phyloP scores from a whole-genome alignment of 92 coral and sea anemone genomes.

The Bergia puertoricense region DNA sequence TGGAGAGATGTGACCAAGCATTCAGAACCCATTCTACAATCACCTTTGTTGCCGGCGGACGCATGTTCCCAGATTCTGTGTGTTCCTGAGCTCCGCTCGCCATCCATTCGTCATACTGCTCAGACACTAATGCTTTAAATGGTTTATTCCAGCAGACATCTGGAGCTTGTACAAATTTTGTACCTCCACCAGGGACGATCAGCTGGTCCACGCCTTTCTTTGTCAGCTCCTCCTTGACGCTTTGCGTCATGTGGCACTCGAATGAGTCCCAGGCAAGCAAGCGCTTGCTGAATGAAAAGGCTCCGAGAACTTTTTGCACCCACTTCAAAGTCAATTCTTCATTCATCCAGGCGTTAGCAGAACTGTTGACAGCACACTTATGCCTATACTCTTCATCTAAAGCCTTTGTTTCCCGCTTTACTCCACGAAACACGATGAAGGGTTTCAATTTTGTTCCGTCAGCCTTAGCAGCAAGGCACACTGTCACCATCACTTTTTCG shows the following conservation, averaged over 20 bases:
- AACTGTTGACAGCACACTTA: constrained; percentile 41
- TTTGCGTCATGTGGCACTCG: constrained; percentile 62
- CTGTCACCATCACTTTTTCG: constrained; percentile 57
- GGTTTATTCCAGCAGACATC: constrained; percentile 69
- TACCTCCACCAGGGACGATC: constrained; percentile 64
- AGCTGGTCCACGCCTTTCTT: constrained; percentile 56
- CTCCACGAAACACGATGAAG: constrained; percentile 52
- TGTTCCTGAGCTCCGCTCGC: constrained; percentile 58
- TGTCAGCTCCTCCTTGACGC: constrained; percentile 47
- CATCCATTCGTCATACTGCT: constrained; percentile 72
- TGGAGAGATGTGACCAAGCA: constrained; percentile 8
- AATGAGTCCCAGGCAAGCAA: constrained; percentile 66
- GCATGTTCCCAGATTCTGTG: constrained; percentile 66
- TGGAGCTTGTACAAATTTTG: constrained; percentile 60
- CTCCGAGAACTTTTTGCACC: constrained; percentile 40
- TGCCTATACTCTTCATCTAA: constrained; percentile 17
- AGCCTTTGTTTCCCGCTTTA: constrained; percentile 39
- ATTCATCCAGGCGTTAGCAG: constrained; percentile 59
- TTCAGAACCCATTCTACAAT: constrained; percentile 42
- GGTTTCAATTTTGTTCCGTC: constrained; percentile 63
- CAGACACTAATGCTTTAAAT: constrained; percentile 60
- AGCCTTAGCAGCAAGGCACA: constrained; percentile 51
- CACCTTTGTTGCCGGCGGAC: constrained; percentile 54
- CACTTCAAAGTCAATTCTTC: constrained; percentile 54
- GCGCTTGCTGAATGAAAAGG: constrained; percentile 49